Evolutionary conservation across 1,140 invertebrate species (phyloP).

Genomic region (Brachionus sp.): DNA sequence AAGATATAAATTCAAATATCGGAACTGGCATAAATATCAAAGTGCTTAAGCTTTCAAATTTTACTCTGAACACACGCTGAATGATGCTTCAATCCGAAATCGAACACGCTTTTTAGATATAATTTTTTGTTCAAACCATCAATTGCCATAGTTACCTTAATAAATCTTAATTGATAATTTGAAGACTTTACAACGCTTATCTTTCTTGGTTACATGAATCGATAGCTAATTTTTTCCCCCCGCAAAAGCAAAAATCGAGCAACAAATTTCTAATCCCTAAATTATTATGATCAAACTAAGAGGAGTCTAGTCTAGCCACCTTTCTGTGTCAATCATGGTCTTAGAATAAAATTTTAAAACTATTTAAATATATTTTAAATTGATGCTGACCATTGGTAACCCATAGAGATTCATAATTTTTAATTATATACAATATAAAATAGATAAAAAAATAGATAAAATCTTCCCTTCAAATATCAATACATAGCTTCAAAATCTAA

Average conservation of each 20-base stretch:
- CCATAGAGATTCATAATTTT: background rate
- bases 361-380: background rate
- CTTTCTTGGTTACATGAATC: background rate
- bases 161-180: conserved; percentile 1
- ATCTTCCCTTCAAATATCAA: background rate
- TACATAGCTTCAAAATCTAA: background rate
- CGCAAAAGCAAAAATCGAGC: background rate
- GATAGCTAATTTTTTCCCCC: background rate
- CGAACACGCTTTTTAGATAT: conserved; percentile 1
- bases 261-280: background rate
- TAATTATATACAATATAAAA: background rate
- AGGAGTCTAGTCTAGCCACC: background rate
- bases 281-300: background rate
- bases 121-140: background rate
- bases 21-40: background rate
- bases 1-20: background rate
- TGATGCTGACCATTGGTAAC: background rate
- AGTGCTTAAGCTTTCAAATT: background rate
- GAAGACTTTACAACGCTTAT: background rate
- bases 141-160: background rate
- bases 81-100: background rate
- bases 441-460: background rate
- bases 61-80: background rate
- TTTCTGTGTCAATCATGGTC: background rate
- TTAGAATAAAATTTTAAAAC: background rate